Base-by-base conservation (phyloP, 2,797 vertebrate species). In the Xiphorhynchus erythropygius region DNA sequence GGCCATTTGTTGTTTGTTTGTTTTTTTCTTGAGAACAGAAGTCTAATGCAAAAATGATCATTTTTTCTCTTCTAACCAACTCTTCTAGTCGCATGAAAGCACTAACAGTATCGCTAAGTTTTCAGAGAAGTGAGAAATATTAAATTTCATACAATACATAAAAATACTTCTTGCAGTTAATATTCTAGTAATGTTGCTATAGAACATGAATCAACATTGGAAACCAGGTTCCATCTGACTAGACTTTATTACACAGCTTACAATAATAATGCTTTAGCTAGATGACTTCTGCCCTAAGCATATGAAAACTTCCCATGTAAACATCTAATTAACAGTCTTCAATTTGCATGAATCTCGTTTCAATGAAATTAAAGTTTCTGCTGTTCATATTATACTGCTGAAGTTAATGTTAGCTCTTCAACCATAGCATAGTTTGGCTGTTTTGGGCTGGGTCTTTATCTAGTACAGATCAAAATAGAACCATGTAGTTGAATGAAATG, bases 321-420 rank as follows among this genome's bases (percentile, higher is more conserved):
- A 96, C 33, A 95, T 79, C 52, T 88, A 96, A 97, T 96, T 96
- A 97, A 55, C 18, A 78, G 21, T 70, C 75, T 74, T 95, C 92
- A 93, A 83, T 95, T 92, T 92, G 76, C 65, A 95, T 95, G 77
- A 94, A 41, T 67, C 32, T 52, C 3, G 53, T 91, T 82, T 55
- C 46, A 95, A 46, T 78, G 19, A 96, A 96, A 92, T 95, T 85
- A 94, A 95, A 84, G 12, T 30, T 87, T 93, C 65, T 65, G 11
- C 17, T 78, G 4, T 70, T 96, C 46, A 32, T 89, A 89, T 93
- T 56, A 44, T 60, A 41, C 56, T 91, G 37, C 32, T 94, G 59
- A 89, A 84, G 32, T 94, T 85, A 93, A 62, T 64, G 30, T 50
- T 83, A 76, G 69, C 41, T 46, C 33, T 77, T 80, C 49, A 88